These are phyloP conservation scores for Argyresthia albistria DNA, from an alignment of 2,888 invertebrate species.

Conservation along the genomic window DNA sequence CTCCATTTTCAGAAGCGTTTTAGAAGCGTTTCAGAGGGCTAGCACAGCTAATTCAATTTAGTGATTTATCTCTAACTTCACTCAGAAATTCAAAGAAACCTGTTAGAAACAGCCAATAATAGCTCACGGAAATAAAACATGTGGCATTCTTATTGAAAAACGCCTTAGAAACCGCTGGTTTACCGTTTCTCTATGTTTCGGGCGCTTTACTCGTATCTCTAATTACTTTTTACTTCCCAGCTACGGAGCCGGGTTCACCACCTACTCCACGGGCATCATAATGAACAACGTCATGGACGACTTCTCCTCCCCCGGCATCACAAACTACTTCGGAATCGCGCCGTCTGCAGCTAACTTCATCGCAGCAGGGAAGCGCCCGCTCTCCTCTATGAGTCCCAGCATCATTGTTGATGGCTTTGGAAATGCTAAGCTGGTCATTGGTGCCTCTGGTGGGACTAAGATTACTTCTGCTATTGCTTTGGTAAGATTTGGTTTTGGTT, in stretches of 20 bases:
- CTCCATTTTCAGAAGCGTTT: no score
- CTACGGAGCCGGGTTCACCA: constrained; percentile 87
- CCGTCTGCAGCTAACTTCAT: constrained; percentile 88
- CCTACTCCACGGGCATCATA: constrained; percentile 88
- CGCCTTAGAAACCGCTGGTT: no score
- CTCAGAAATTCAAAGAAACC: no score
- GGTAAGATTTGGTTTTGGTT: constrained; percentile 43
- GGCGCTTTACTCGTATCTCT: not conserved
- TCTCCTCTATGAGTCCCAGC: constrained; percentile 90
- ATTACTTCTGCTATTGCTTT: constrained; percentile 82
- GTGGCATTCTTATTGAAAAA: no score
- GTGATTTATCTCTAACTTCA: no score
- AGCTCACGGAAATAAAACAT: no score
- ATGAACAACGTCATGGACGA: constrained; percentile 98
- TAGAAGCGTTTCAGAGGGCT: no score
- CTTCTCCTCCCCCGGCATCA: constrained; percentile 85
- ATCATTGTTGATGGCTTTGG: constrained; percentile 79
- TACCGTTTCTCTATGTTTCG: no score
- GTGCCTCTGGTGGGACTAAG: constrained; percentile 88
- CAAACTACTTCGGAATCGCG: constrained; percentile 79
- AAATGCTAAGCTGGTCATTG: constrained; percentile 81
- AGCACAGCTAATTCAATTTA: no score
- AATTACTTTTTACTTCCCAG: constrained; percentile 53
- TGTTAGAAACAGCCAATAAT: no score
- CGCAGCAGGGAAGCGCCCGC: constrained; percentile 82